These are phyloP conservation scores for Gerris buenoi DNA, from an alignment of 1,140 invertebrate genomes.

Conservation along the genomic window DNA sequence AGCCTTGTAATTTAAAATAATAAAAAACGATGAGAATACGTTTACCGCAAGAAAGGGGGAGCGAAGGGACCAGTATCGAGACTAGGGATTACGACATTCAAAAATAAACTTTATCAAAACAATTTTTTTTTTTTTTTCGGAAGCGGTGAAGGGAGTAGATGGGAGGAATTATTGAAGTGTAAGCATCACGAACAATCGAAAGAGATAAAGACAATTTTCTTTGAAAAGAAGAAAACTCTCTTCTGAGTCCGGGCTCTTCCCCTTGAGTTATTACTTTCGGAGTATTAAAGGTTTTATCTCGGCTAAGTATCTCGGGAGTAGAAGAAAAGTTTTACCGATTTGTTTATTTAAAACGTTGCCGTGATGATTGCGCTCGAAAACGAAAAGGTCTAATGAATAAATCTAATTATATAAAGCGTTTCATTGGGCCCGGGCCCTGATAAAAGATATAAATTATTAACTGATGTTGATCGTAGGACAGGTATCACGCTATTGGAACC, in stretches of 20 bases:
- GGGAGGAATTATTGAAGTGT: neutral
- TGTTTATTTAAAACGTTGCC: neutral
- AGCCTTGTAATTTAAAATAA: too few species aligned
- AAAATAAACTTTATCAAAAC: neutral
- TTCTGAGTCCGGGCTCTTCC: neutral
- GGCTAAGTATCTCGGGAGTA: neutral
- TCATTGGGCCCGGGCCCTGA: neutral
- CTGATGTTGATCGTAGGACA: neutral
- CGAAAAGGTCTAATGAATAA: neutral
- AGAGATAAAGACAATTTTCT: neutral
- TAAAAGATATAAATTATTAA: neutral
- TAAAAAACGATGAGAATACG: too few species aligned
- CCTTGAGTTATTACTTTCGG: neutral
- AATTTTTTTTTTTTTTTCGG: neutral
- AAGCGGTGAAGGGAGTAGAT: too few species aligned
- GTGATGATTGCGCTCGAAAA: neutral
- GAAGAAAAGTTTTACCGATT: neutral
- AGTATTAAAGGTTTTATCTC: neutral
- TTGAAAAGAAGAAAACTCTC: neutral
- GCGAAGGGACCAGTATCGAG: too few species aligned
- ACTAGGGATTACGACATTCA: neutral
- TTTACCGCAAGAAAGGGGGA: too few species aligned
- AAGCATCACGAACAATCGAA: neutral
- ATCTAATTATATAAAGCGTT: neutral
- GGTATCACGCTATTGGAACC: neutral